Conservation (phyloP, 1,140 invertebrate species). For the Drosophila trapezifrons region DNA sequence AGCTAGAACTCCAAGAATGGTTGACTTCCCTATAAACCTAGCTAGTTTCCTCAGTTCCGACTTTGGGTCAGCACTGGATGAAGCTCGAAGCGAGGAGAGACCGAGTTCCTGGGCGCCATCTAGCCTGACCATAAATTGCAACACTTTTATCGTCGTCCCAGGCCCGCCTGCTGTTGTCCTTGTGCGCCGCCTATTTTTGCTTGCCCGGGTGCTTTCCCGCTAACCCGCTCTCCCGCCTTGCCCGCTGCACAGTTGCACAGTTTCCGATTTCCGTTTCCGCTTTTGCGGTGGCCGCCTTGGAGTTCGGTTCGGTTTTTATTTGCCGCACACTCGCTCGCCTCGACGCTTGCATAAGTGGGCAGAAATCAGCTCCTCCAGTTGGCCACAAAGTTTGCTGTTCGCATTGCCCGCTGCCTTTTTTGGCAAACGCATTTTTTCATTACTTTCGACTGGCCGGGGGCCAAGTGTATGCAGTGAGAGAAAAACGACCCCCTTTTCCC, state of each 20-base stretch:
- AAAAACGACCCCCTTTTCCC: no score
- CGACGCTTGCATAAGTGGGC: slow-evolving; percentile 76
- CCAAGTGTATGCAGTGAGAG: slow-evolving; percentile 36
- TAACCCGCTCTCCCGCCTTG: slow-evolving; percentile 18
- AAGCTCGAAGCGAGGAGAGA: slow-evolving; percentile 17
- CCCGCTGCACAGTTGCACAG: slow-evolving; percentile 73
- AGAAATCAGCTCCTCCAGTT: slow-evolving; percentile 69
- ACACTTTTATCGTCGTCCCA: slow-evolving; percentile 73
- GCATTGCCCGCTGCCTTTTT: slow-evolving; percentile 37
- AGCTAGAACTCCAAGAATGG: background rate
- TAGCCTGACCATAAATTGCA: slow-evolving; percentile 80
- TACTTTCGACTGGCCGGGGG: slow-evolving; percentile 73
- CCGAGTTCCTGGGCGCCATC: slow-evolving; percentile 53
- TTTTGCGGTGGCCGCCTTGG: slow-evolving; percentile 74
- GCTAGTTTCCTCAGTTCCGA: background rate
- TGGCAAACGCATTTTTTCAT: slow-evolving; percentile 82
- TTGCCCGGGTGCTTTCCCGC: background rate
- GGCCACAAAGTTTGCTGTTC: slow-evolving; percentile 56
- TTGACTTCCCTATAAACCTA: background rate
- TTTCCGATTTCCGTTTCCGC: slow-evolving; percentile 81
- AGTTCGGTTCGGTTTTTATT: slow-evolving; percentile 75
- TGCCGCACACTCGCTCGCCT: slow-evolving; percentile 66
- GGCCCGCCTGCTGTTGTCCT: slow-evolving; percentile 59
- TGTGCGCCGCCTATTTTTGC: slow-evolving; percentile 72
- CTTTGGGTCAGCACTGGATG: slow-evolving; percentile 8